A percentile compares a stretch with the other conserved stretches of the same genome.
phyloP scores from a whole-genome alignment of 2,113 vertebrate species.

The Gallinago media region DNA sequence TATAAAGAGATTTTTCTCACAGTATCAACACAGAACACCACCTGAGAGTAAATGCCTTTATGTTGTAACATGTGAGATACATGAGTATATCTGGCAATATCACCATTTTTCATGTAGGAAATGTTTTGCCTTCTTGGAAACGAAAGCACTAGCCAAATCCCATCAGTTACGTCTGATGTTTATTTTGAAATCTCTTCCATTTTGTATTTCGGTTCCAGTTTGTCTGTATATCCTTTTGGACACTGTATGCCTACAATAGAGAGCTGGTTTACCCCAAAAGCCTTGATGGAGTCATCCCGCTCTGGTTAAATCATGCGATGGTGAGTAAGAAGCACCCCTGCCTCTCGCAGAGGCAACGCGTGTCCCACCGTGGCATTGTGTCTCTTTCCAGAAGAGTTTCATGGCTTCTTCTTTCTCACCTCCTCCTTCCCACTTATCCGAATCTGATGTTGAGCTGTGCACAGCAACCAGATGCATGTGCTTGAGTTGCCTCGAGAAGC shows the following conservation, averaged over 20 bases:
- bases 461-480: background rate
- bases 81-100: background rate
- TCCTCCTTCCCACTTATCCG: background rate
- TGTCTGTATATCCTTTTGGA: constrained; percentile 88
- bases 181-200: background rate
- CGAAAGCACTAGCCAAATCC: background rate
- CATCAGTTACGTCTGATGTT: background rate
- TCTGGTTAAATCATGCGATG: constrained; percentile 90
- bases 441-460: background rate
- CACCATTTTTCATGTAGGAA: background rate
- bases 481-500: background rate
- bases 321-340: constrained; percentile 74
- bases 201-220: constrained; percentile 75
- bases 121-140: background rate
- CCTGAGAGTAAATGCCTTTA: background rate
- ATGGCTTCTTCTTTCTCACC: background rate
- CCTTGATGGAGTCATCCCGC: constrained; percentile 83
- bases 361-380: background rate
- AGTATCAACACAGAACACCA: background rate
- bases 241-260: constrained; percentile 84
- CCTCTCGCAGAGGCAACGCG: background rate
- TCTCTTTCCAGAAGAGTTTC: background rate
- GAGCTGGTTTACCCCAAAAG: constrained; percentile 85
- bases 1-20: background rate
- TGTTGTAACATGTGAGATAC: background rate